Evolutionary conservation across 2,797 vertebrate species (phyloP).

Genomic region (Clarias fuscus): DNA sequence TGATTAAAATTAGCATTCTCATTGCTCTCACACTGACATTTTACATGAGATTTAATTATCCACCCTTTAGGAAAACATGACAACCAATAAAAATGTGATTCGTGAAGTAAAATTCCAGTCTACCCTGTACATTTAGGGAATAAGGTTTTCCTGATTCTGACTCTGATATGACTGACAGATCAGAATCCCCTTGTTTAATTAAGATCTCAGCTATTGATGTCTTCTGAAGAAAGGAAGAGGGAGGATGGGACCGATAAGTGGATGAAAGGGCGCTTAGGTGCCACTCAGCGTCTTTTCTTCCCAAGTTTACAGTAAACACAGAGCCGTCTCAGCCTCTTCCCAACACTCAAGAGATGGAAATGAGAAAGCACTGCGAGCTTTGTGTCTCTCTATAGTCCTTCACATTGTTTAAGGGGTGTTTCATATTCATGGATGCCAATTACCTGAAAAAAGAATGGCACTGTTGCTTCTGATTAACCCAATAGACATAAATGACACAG

Average conservation of each 20-base stretch:
- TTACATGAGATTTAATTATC: neutral
- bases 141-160: conserved; percentile 4
- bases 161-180: conserved; percentile 40
- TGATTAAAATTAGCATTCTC: neutral
- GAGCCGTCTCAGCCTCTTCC: conserved; percentile 62
- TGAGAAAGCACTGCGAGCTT: conserved; percentile 67
- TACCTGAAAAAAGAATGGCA: conserved; percentile 71
- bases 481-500: conserved; percentile 5
- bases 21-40: neutral
- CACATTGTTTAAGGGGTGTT: conserved; percentile 67
- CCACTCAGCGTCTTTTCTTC: conserved; percentile 36
- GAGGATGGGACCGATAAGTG: conserved; percentile 24
- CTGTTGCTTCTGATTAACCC: conserved; percentile 51
- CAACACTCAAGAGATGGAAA: conserved; percentile 73
- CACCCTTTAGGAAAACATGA: neutral
- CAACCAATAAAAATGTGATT: neutral
- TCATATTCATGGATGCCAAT: conserved; percentile 75
- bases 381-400: conserved; percentile 65
- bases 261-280: conserved; percentile 52
- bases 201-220: conserved; percentile 40
- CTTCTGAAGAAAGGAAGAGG: conserved; percentile 9
- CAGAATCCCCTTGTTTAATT: conserved; percentile 42
- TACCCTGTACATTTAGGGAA: neutral
- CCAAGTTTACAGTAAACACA: conserved; percentile 70
- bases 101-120: conserved; percentile 1